These are phyloP conservation scores for Buphagus erythrorhynchus DNA, from an alignment of 2,797 vertebrate genomes.

Conservation along the genomic window DNA sequence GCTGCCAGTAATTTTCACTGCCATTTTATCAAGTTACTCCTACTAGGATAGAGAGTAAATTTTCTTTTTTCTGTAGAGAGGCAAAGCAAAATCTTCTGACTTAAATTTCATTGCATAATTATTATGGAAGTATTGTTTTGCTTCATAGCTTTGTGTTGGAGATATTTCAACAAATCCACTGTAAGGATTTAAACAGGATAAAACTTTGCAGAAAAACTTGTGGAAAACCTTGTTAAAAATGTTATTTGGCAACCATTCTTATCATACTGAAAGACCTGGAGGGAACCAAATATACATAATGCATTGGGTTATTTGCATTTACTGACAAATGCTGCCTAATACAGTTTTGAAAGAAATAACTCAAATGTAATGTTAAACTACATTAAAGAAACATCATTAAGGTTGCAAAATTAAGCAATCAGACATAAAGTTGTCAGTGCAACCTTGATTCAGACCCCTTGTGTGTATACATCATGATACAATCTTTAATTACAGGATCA, in stretches of 20 bases:
- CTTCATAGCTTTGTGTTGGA: conserved; percentile 11
- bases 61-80: background rate
- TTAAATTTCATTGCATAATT: conserved; percentile 4
- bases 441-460: background rate
- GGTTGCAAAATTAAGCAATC: conserved; percentile 23
- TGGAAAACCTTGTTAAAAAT: conserved; percentile 7
- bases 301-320: background rate
- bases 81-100: background rate
- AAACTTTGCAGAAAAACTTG: background rate
- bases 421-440: background rate
- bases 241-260: background rate
- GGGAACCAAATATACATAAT: background rate
- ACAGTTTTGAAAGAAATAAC: background rate
- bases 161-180: background rate
- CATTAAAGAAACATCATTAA: conserved; percentile 6
- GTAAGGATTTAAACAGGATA: conserved; percentile 10
- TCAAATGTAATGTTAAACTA: background rate
- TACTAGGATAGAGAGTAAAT: background rate
- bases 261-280: background rate
- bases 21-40: background rate
- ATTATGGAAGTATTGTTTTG: conserved; percentile 5
- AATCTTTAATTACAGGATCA: conserved; percentile 39
- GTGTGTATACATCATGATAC: background rate
- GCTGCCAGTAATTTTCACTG: background rate
- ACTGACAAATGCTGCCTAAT: background rate